Evolutionary conservation across 2,797 vertebrate species (phyloP).

Genomic region (Paguma larvata): DNA sequence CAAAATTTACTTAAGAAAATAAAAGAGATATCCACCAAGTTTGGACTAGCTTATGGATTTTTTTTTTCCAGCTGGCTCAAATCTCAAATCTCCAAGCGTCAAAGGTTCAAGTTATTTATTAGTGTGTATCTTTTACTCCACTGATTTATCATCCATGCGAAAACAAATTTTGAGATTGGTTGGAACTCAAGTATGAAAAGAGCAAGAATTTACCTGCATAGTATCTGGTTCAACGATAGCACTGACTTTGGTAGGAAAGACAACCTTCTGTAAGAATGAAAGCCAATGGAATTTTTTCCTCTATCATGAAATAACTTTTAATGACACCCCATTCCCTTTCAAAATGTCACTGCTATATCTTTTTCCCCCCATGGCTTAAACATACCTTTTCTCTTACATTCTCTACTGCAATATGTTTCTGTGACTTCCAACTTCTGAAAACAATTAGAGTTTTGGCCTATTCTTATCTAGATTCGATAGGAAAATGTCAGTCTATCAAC

Average conservation of each 20-base stretch:
- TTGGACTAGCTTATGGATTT: conserved; percentile 46
- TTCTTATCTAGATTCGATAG: conserved; percentile 38
- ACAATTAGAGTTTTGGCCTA: conserved; percentile 2
- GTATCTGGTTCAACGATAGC: neutral
- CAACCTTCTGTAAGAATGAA: neutral
- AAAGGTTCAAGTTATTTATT: conserved; percentile 60
- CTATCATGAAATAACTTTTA: neutral
- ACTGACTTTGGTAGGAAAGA: neutral
- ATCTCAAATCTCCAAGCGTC: conserved; percentile 38
- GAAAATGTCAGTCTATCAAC: conserved; percentile 50
- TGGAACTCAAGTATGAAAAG: conserved; percentile 41
- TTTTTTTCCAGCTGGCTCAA: conserved; percentile 52
- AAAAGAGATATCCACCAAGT: conserved; percentile 67
- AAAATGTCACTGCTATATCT: neutral
- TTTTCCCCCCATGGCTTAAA: neutral
- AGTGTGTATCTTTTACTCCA: conserved; percentile 31
- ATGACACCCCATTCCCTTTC: neutral
- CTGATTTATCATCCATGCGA: conserved; percentile 43
- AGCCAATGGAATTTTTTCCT: conserved; percentile 25
- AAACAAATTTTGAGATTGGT: conserved; percentile 45
- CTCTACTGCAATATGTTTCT: neutral
- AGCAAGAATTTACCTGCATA: conserved; percentile 48
- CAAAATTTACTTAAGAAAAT: conserved; percentile 69
- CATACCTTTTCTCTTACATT: neutral
- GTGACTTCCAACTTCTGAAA: conserved; percentile 62